These are phyloP conservation scores for Tenualosa ilisha DNA, from an alignment of 2,797 vertebrate genomes.

Conservation along the genomic window DNA sequence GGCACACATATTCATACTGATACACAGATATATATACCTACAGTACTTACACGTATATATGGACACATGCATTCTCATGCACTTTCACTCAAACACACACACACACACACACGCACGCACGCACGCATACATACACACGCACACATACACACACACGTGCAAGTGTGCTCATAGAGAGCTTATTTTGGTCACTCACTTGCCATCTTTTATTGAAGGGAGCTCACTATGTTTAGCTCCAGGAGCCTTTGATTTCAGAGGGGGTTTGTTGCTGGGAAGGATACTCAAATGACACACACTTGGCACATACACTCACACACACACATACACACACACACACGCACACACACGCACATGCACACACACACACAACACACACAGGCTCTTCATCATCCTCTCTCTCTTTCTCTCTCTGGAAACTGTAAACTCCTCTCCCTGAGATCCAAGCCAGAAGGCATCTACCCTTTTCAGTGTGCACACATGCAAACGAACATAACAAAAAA, in stretches of 20 bases:
- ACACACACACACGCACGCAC: background rate
- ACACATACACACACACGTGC: too few relatives aligned
- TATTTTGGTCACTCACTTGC: background rate
- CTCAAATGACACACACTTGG: background rate
- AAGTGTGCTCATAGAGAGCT: too few relatives aligned
- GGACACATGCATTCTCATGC: background rate
- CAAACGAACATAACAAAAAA: background rate
- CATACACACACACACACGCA: background rate
- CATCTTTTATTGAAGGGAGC: background rate
- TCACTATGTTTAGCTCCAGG: background rate
- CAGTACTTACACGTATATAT: background rate
- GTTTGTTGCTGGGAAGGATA: background rate
- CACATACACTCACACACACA: background rate
- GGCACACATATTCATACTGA: background rate
- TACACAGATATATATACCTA: too few relatives aligned
- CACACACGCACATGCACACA: slow-evolving; percentile 10
- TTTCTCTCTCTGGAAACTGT: too few relatives aligned
- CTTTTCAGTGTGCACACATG: slow-evolving; percentile 5
- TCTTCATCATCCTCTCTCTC: too few relatives aligned
- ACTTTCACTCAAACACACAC: background rate
- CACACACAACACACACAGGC: too few relatives aligned
- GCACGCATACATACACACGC: background rate
- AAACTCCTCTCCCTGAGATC: background rate
- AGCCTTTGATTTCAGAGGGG: background rate
- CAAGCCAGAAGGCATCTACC: slow-evolving; percentile 1